Conservation (phyloP, 2,888 invertebrate species). For the Leucophenga maculata region DNA sequence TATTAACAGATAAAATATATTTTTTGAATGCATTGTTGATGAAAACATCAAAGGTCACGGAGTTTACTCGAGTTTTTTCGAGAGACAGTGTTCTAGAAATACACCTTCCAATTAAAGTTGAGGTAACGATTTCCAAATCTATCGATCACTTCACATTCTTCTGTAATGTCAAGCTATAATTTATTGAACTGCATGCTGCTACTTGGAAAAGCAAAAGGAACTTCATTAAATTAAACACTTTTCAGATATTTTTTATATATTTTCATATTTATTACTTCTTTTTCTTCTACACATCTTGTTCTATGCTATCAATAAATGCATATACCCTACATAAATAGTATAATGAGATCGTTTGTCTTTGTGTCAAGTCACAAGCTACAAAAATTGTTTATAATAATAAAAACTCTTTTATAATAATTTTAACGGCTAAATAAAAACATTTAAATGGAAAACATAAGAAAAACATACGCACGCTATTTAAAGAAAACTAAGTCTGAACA, state of each 20-base stretch:
- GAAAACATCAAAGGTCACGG: no score
- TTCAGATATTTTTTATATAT: neutral
- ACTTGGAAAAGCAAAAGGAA: no score
- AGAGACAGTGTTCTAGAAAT: no score
- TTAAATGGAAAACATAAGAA: conserved; percentile 26
- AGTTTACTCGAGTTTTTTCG: no score
- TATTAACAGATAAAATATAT: no score
- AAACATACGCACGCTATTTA: no score
- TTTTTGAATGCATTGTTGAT: no score
- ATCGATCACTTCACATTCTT: neutral
- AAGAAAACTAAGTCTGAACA: conserved; percentile 35
- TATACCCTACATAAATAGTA: conserved; percentile 38
- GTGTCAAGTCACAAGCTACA: conserved; percentile 44
- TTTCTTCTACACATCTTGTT: neutral
- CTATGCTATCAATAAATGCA: conserved; percentile 21
- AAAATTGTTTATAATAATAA: conserved; percentile 20
- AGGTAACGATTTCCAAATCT: no score
- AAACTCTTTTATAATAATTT: conserved; percentile 21
- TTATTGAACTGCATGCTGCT: neutral
- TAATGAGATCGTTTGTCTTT: conserved; percentile 57
- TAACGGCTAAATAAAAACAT: conserved; percentile 13
- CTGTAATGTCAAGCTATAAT: neutral
- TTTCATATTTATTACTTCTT: neutral
- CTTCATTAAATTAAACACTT: neutral
- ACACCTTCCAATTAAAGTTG: no score